Evolutionary conservation across 2,113 vertebrate genomes (phyloP).

Genomic region (Rutilus rutilus): DNA sequence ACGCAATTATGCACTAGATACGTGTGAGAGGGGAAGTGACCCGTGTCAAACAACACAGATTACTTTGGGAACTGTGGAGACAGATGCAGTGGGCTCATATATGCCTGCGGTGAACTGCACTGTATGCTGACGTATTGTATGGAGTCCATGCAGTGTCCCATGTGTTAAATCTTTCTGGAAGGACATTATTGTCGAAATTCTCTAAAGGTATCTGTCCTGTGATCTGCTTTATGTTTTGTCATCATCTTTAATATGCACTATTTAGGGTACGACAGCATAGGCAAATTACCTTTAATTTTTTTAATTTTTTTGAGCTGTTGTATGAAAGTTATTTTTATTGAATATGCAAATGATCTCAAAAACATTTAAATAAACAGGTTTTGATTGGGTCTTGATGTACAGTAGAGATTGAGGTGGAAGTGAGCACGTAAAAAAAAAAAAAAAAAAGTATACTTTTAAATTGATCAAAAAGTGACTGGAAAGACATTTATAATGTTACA

Average conservation of each 20-base stretch:
- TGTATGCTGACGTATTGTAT: background rate
- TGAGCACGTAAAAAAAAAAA: too few relatives aligned
- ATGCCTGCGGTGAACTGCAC: slow-evolving; percentile 12
- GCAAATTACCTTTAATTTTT: background rate
- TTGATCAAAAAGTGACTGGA: too few relatives aligned
- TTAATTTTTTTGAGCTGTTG: background rate
- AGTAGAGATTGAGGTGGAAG: background rate
- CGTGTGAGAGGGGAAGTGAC: slow-evolving; percentile 47
- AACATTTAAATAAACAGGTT: background rate
- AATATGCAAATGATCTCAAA: background rate
- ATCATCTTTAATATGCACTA: slow-evolving; percentile 4
- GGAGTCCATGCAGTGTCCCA: background rate
- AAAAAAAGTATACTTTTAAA: background rate
- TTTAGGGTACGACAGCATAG: background rate
- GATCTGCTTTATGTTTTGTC: background rate
- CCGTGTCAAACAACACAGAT: slow-evolving; percentile 57
- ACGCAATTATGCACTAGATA: slow-evolving; percentile 56
- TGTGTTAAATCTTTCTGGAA: background rate
- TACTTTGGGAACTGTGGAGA: slow-evolving; percentile 36
- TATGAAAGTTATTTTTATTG: background rate
- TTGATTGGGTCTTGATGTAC: background rate
- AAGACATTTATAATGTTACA: background rate
- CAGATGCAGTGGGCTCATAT: background rate
- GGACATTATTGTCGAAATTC: background rate
- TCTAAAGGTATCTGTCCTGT: background rate